These are phyloP conservation scores for Pseudomyrmex dendroicus DNA, from an alignment of 1,140 invertebrate species.

Conservation along the genomic window DNA sequence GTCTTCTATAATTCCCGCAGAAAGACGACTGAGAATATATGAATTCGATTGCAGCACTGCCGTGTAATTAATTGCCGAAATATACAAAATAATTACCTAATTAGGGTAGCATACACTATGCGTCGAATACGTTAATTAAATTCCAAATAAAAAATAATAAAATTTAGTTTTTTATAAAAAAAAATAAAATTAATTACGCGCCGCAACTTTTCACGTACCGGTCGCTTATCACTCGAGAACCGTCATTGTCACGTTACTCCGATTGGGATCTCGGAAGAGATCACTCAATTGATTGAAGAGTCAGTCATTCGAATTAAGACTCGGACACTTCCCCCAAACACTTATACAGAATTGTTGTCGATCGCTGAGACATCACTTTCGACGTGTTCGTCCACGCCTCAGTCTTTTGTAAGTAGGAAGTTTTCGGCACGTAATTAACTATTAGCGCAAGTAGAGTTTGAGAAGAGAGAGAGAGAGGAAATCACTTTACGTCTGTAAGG, in stretches of 20 bases:
- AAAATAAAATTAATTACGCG: neutral
- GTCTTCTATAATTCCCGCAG: too few species aligned
- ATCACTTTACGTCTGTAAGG: constrained; percentile 46
- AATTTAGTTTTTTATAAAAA: neutral
- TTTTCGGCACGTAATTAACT: constrained; percentile 69
- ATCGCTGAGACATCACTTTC: constrained; percentile 62
- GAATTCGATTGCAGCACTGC: neutral
- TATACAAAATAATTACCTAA: neutral
- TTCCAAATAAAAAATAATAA: neutral
- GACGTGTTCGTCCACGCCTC: constrained; percentile 45
- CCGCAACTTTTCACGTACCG: neutral
- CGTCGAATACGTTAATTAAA: neutral
- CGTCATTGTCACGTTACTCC: neutral
- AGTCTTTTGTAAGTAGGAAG: constrained; percentile 66
- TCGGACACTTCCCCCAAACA: neutral
- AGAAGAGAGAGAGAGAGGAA: constrained; percentile 46
- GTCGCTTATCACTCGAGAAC: constrained; percentile 4
- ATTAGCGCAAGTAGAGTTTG: constrained; percentile 58
- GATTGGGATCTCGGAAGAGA: neutral
- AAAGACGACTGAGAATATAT: neutral
- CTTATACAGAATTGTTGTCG: neutral
- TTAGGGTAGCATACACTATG: neutral
- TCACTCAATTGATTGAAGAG: constrained; percentile 32
- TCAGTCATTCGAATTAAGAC: constrained; percentile 25
- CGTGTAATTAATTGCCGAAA: constrained; percentile 12